These are phyloP conservation scores for Sphaerodactylus townsendi DNA, from an alignment of 2,113 vertebrate genomes.

Conservation along the genomic window DNA sequence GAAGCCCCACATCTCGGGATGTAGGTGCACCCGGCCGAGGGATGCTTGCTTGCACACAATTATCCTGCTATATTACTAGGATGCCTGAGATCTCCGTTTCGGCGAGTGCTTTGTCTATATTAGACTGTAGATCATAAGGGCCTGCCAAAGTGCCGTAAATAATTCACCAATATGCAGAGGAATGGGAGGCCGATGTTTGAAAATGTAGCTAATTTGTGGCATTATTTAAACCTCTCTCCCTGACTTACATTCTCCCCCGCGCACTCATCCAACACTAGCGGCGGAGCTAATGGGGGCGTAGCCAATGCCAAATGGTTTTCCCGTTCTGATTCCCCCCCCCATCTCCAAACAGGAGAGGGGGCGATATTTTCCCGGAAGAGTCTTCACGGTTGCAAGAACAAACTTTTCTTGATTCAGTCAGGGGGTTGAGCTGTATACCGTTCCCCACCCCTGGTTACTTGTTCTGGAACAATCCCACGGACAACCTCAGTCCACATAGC, in stretches of 20 bases:
- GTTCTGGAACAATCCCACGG: not conserved
- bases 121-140: conserved; percentile 42
- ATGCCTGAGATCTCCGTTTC: conserved; percentile 54
- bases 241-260: not conserved
- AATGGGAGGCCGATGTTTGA: conserved; percentile 38
- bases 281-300: not conserved
- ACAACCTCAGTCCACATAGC: not conserved
- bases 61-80: conserved; percentile 47
- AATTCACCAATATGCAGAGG: conserved; percentile 50
- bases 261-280: not conserved
- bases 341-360: not conserved
- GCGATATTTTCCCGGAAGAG: not conserved
- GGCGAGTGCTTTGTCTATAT: conserved; percentile 49
- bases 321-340: too few relatives aligned
- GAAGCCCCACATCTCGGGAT: conserved; percentile 38
- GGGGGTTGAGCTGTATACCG: too few relatives aligned
- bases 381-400: not conserved
- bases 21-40: conserved; percentile 35
- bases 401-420: not conserved
- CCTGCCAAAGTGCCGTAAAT: conserved; percentile 55
- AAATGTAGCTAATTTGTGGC: conserved; percentile 32
- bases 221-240: conserved; percentile 30
- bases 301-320: too few relatives aligned
- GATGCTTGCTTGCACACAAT: conserved; percentile 59
- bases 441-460: not conserved